Percentiles rank a stretch among this genome's conserved stretches.
These are phyloP conservation scores for Drosophila tripunctata DNA, from an alignment of 2,888 invertebrate species.

Conservation along the genomic window DNA sequence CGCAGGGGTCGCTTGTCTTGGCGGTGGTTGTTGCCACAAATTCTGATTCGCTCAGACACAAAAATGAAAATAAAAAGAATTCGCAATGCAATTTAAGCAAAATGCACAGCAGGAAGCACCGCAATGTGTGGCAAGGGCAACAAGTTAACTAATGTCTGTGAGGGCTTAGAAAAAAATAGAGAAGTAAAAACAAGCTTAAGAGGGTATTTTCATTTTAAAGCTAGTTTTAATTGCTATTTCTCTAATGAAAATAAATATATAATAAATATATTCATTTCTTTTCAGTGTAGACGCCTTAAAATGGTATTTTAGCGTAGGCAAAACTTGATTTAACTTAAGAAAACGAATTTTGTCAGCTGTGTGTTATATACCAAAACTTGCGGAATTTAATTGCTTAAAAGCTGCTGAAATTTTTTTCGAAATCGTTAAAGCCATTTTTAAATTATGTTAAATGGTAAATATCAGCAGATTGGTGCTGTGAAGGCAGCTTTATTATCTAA, in stretches of 20 bases:
- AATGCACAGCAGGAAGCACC: slow-evolving; percentile 76
- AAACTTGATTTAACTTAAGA: too few relatives aligned
- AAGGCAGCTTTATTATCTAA: too few relatives aligned
- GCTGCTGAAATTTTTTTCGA: too few relatives aligned
- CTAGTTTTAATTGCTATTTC: neutral
- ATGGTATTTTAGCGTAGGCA: too few relatives aligned
- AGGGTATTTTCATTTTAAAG: neutral
- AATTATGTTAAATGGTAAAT: too few relatives aligned
- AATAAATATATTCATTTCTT: neutral
- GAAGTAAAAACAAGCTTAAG: neutral
- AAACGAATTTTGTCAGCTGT: too few relatives aligned
- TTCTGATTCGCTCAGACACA: slow-evolving; percentile 60
- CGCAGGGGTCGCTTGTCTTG: slow-evolving; percentile 47
- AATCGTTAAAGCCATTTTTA: too few relatives aligned
- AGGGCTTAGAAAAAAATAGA: neutral
- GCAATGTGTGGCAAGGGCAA: slow-evolving; percentile 33
- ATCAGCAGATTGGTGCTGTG: too few relatives aligned
- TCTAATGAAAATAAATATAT: neutral
- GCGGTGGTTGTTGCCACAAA: slow-evolving; percentile 61
- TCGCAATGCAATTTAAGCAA: slow-evolving; percentile 71
- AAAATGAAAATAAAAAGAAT: slow-evolving; percentile 31
- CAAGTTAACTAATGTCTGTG: slow-evolving; percentile 37
- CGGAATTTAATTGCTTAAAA: too few relatives aligned
- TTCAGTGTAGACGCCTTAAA: too few relatives aligned
- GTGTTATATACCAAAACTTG: too few relatives aligned